Percentiles rank a stretch among this genome's conserved stretches.
These are phyloP conservation scores for Amazona finschi DNA, from an alignment of 2,797 vertebrate genomes.

Conservation along the genomic window DNA sequence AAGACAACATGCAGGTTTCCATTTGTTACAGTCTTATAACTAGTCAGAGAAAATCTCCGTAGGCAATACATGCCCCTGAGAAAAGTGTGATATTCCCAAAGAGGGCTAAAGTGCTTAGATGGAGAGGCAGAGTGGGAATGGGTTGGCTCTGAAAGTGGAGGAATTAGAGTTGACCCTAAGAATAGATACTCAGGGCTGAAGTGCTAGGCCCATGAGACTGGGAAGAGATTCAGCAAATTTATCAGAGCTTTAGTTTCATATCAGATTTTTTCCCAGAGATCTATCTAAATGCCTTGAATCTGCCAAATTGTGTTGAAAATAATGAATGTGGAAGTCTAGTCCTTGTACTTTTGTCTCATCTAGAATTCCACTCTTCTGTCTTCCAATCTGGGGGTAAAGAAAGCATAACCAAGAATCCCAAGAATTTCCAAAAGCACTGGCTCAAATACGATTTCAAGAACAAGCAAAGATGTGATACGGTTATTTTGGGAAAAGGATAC, in stretches of 20 bases:
- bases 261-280: neutral
- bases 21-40: neutral
- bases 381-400: constrained; percentile 1
- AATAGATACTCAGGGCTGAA: neutral
- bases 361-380: neutral
- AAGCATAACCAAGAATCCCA: constrained; percentile 5
- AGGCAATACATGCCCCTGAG: neutral
- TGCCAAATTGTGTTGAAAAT: neutral
- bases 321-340: neutral
- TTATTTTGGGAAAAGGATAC: neutral
- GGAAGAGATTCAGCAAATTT: neutral
- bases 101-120: neutral
- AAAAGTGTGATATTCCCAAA: neutral
- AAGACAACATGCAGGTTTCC: neutral
- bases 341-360: neutral
- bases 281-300: neutral
- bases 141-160: neutral
- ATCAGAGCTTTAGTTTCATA: neutral
- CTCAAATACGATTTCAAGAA: neutral
- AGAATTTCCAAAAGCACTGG: neutral
- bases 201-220: neutral
- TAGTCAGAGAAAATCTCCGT: neutral
- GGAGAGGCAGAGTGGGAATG: neutral
- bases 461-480: neutral
- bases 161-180: neutral